Base-by-base conservation (phyloP, 2,888 invertebrate genomes). In the Ormyrus pomaceus region DNA sequence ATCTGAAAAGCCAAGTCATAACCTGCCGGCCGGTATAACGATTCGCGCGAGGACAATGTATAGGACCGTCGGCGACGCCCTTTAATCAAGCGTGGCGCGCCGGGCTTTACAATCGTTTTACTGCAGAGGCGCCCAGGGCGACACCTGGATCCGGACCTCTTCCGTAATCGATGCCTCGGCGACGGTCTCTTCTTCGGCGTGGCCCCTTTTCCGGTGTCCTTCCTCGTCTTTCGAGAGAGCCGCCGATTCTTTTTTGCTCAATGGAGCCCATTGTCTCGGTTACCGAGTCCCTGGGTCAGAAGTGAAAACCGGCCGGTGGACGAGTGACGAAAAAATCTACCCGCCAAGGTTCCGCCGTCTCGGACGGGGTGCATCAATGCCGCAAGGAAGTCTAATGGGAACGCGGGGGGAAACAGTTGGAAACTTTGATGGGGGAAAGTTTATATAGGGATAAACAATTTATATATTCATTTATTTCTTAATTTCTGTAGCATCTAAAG, bases 1-100 rank as follows among this genome's bases (percentile, higher is more conserved):
- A 34, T 34, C 34, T 34, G 34, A 4, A 34, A 34, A 34, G 34
- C 34, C 34, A 34, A 34, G 34, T 34, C 34, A 34, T 34, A 34
- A 34, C 34, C 34, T 4, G 34, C 34, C 34, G 34, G 34, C 34
- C 34, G 34, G 34, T 4, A 34, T 2, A 0, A 34, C 34, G 34
- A 34, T 34, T 34, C 4, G 34, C 34, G 34, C 34, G 34, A 4
- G 34, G 4, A 34, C 34, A 34, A 34, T 34, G 34, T 34, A 34
- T 4, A 34, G 34, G 34, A 34, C 3, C 34, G 34, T 61, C 53
- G 5, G 46, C 46, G 53, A 58, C 55, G 61, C 73, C 69, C 73
- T 79, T 62, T 73, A 79, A 79, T 79, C 68, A 53, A 69, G 56
- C 79, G 51, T 69, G 73, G 62, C 55, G 58, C 56, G 64, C 69